Percentiles rank a stretch among this genome's conserved stretches.
Conservation (phyloP, 2,797 vertebrate genomes). For the Anomalospiza imberbis region DNA sequence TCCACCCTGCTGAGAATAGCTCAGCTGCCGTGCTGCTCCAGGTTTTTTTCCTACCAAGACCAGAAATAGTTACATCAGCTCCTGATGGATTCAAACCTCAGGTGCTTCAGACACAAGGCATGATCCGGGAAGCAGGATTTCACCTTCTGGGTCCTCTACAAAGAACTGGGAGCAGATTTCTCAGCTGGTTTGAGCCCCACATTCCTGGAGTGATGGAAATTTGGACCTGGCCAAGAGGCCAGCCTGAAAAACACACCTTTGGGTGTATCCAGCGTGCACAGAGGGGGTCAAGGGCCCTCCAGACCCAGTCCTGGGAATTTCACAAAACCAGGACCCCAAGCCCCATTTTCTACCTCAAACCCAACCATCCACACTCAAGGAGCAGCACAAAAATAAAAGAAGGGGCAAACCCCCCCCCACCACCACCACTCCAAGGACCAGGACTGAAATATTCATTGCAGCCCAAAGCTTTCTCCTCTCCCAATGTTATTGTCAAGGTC, state of each 20-base stretch:
- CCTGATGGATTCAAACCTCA: not conserved
- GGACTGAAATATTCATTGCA: not conserved
- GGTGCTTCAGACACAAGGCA: not conserved
- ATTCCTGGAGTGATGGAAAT: fast-evolving
- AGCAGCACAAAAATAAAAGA: not conserved
- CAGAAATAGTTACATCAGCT: slow-evolving; percentile 48
- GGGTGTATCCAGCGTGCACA: fast-evolving
- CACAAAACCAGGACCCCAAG: not conserved
- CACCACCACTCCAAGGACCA: not conserved
- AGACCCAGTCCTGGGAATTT: not conserved
- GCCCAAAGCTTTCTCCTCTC: not conserved
- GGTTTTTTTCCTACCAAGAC: slow-evolving; percentile 6
- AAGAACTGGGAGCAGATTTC: not conserved
- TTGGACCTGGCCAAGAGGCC: not conserved
- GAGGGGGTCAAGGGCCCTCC: not conserved
- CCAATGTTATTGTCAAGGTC: slow-evolving; percentile 77
- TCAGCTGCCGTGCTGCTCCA: not conserved
- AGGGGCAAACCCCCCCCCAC: not conserved
- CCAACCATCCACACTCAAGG: not conserved
- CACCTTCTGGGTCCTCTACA: not conserved
- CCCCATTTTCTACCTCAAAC: not conserved
- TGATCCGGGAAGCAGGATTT: not conserved
- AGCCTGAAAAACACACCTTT: fast-evolving
- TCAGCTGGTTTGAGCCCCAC: not conserved
- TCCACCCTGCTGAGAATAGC: not conserved